phyloP scores from a whole-genome alignment of 1,140 invertebrate species.

The Ceratitis capitata region DNA sequence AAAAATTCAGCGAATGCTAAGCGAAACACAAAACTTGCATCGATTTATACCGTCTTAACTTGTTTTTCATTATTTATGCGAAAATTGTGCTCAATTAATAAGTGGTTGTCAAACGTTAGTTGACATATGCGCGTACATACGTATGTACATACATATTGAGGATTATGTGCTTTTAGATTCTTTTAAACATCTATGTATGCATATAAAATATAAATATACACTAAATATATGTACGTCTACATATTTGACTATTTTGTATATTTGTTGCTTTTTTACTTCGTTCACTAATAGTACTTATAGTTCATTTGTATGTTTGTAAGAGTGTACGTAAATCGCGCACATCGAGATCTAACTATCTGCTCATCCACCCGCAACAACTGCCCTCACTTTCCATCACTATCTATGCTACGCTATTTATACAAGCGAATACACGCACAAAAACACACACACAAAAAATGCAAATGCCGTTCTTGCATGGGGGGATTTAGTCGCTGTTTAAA shows the following conservation, averaged over 20 bases:
- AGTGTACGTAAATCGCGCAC: neutral
- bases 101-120: neutral
- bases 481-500: no score
- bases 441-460: neutral
- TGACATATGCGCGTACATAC: neutral
- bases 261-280: slow-evolving; percentile 1
- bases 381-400: neutral
- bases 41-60: neutral
- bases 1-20: neutral
- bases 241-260: neutral
- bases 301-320: no score
- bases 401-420: neutral
- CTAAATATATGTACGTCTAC: neutral
- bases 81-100: neutral
- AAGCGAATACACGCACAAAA: neutral
- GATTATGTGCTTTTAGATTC: no score
- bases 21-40: neutral
- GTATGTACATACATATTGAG: neutral
- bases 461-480: no score
- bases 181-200: neutral
- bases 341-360: neutral
- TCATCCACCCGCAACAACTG: slow-evolving; percentile 22
- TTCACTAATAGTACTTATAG: neutral
- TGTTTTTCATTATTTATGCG: neutral
- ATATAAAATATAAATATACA: neutral